Evolutionary conservation across 2,113 vertebrate genomes (phyloP).

Genomic region (Puntigrus tetrazona): DNA sequence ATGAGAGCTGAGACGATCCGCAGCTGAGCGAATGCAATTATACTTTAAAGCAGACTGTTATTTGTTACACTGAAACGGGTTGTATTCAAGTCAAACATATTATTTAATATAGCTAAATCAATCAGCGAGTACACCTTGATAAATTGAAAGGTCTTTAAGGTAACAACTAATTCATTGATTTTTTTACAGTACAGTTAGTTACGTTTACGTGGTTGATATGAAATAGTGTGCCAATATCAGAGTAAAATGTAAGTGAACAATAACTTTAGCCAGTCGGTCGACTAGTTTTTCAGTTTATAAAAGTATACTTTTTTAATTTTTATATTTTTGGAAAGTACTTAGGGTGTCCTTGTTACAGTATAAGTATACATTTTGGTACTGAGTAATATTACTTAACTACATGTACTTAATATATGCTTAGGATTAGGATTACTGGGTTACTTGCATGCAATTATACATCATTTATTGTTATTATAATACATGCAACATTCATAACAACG

Average conservation of each 20-base stretch:
- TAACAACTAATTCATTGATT: background rate
- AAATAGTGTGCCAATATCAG: background rate
- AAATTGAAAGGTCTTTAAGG: background rate
- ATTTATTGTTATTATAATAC: too few relatives aligned
- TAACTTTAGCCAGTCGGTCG: background rate
- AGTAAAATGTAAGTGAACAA: background rate
- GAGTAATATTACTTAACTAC: too few relatives aligned
- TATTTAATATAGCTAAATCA: background rate
- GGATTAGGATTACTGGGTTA: too few relatives aligned
- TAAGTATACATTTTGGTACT: too few relatives aligned
- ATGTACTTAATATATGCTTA: too few relatives aligned
- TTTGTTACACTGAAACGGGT: background rate
- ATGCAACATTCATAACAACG: too few relatives aligned
- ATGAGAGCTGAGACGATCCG: background rate
- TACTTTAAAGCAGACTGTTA: background rate
- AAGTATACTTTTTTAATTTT: background rate
- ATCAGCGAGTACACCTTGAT: background rate
- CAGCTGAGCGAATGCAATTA: background rate
- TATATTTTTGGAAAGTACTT: background rate
- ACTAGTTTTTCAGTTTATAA: background rate
- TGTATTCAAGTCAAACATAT: background rate
- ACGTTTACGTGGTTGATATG: background rate
- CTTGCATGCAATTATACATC: too few relatives aligned
- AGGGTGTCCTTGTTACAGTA: too few relatives aligned
- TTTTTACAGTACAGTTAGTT: background rate